Evolutionary conservation across 2,797 vertebrate genomes (phyloP).

Genomic region (Hippoglossus hippoglossus): DNA sequence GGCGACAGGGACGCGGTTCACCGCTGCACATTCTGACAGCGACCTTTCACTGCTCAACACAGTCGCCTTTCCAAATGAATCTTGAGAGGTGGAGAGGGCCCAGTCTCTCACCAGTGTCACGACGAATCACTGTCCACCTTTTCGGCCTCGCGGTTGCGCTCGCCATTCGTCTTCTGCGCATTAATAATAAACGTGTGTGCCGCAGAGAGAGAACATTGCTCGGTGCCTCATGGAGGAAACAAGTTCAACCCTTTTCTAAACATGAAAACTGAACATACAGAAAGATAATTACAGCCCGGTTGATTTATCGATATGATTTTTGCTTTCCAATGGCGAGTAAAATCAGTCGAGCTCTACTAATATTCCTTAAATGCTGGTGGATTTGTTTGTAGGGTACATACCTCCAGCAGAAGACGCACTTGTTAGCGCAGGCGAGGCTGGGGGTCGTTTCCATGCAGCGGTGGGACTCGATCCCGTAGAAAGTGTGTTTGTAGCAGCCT

Average conservation of each 20-base stretch:
- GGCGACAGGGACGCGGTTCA: constrained; percentile 50
- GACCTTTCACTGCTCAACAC: constrained; percentile 60
- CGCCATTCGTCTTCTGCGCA: constrained; percentile 21
- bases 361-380: background rate
- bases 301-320: too few species aligned
- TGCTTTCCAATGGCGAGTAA: too few species aligned
- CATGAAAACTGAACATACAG: too few species aligned
- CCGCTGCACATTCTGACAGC: constrained; percentile 30
- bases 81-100: constrained; percentile 17
- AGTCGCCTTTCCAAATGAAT: constrained; percentile 38
- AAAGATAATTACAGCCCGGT: too few species aligned
- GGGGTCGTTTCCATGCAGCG: constrained; percentile 97
- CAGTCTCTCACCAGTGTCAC: constrained; percentile 33
- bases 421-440: constrained; percentile 96
- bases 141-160: constrained; percentile 28
- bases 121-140: constrained; percentile 63
- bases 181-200: constrained; percentile 32
- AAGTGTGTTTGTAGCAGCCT: constrained; percentile 97
- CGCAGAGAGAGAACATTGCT: constrained; percentile 12
- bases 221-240: constrained; percentile 1
- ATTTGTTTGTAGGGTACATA: constrained; percentile 56
- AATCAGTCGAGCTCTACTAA: too few species aligned
- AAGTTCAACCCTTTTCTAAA: background rate
- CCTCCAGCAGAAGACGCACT: constrained; percentile 99
- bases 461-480: constrained; percentile 96